These are phyloP conservation scores for Tiliacea citrago DNA, from an alignment of 2,888 invertebrate species.

Conservation along the genomic window DNA sequence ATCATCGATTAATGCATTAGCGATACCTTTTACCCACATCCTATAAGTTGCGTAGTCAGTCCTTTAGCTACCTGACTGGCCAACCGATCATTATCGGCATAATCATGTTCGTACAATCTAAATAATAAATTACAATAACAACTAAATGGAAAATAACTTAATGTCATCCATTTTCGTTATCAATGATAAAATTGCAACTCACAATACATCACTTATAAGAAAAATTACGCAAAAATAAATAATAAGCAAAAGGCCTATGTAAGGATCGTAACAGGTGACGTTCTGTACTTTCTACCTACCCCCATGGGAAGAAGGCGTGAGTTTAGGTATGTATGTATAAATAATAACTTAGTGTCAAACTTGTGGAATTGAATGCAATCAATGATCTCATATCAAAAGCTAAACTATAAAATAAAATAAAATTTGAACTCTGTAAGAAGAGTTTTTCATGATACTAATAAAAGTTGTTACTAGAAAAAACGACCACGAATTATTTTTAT, in stretches of 20 bases:
- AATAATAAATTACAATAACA: conserved; percentile 1
- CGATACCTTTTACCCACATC: neutral
- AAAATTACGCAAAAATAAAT: neutral
- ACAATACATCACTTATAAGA: neutral
- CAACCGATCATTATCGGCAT: neutral
- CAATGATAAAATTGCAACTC: conserved; percentile 6
- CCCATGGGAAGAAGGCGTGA: no score
- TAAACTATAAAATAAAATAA: no score
- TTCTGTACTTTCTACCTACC: no score
- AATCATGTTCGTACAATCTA: neutral
- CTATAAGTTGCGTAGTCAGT: neutral
- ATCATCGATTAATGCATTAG: neutral
- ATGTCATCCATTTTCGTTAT: conserved; percentile 1
- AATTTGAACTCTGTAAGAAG: neutral
- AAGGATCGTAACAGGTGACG: no score
- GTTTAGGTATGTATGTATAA: no score
- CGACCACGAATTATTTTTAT: neutral
- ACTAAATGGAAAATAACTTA: neutral
- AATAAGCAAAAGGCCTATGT: neutral
- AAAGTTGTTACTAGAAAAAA: neutral
- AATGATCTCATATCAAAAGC: neutral
- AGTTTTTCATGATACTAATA: neutral
- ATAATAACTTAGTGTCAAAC: neutral
- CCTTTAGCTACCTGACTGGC: neutral
- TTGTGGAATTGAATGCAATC: neutral